A percentile compares a stretch with the other conserved stretches of the same genome.
phyloP scores from a whole-genome alignment of 1,140 invertebrate genomes.

The Leguminivora glycinivorella region DNA sequence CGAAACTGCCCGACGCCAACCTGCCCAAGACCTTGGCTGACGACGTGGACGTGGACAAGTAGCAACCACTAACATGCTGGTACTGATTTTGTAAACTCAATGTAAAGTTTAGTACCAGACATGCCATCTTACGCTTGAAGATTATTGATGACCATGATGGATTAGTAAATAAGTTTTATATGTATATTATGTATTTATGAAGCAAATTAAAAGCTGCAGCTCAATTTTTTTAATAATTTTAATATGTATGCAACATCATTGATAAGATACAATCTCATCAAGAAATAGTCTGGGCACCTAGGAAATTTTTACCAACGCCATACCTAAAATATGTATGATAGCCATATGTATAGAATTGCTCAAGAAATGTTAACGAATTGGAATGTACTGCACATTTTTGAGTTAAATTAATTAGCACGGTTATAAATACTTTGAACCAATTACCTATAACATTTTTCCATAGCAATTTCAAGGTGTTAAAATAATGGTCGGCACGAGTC shows the following conservation, averaged over 20 bases:
- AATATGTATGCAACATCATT: too few relatives aligned
- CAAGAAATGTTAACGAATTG: not conserved
- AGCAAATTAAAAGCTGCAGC: conserved; percentile 29
- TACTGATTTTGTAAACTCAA: not conserved
- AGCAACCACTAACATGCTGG: not conserved
- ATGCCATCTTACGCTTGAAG: not conserved
- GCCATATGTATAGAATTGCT: not conserved
- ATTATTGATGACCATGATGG: not conserved
- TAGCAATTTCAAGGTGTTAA: conserved; percentile 51
- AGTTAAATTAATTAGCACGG: conserved; percentile 18
- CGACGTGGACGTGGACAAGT: conserved; percentile 12
- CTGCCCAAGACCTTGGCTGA: conserved; percentile 32
- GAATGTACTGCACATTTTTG: not conserved
- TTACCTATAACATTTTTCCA: conserved; percentile 35
- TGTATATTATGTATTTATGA: not conserved
- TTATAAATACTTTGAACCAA: conserved; percentile 33
- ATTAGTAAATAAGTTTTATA: conserved; percentile 1
- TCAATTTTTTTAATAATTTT: not conserved
- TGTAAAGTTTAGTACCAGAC: not conserved
- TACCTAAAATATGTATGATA: not conserved
- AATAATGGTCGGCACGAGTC: conserved; percentile 51
- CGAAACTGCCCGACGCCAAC: conserved; percentile 31
- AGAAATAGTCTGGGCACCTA: too few relatives aligned
- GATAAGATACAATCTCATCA: too few relatives aligned
- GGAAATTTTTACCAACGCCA: too few relatives aligned